phyloP scores from a whole-genome alignment of 2,888 invertebrate species.

The Drosophila algonquin region DNA sequence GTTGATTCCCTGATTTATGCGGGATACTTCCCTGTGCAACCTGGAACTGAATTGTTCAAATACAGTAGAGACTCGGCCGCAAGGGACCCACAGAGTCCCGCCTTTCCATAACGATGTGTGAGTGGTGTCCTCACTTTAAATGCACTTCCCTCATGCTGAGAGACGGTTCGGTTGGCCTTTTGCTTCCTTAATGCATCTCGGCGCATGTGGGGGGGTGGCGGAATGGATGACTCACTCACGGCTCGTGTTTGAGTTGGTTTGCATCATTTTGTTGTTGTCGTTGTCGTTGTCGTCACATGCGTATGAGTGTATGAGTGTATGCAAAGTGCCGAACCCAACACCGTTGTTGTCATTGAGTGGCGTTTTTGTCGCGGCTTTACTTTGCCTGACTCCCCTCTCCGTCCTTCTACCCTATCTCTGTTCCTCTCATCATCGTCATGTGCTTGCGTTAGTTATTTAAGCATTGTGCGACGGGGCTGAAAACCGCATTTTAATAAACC shows the following conservation, averaged over 20 bases:
- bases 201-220: slow-evolving; percentile 2
- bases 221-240: slow-evolving; percentile 55
- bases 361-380: slow-evolving; percentile 8
- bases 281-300: slow-evolving; percentile 4
- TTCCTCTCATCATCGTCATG: slow-evolving; percentile 42
- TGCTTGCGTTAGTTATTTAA: slow-evolving; percentile 75
- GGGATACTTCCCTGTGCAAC: slow-evolving; percentile 55
- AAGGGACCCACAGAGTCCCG: background rate
- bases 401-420: slow-evolving; percentile 14
- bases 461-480: slow-evolving; percentile 62
- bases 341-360: slow-evolving; percentile 68
- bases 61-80: slow-evolving; percentile 2
- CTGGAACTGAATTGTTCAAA: slow-evolving; percentile 40
- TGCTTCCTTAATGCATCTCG: slow-evolving; percentile 48
- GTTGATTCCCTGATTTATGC: slow-evolving; percentile 49
- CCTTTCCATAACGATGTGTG: background rate
- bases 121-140: slow-evolving; percentile 1
- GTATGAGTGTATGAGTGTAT: slow-evolving; percentile 17
- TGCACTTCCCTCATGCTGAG: slow-evolving; percentile 25
- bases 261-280: slow-evolving; percentile 50
- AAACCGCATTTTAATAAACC: slow-evolving; percentile 73
- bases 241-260: slow-evolving; percentile 51
- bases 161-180: slow-evolving; percentile 42
- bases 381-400: slow-evolving; percentile 31
- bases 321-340: slow-evolving; percentile 61